phyloP scores from a whole-genome alignment of 2,888 invertebrate genomes.

The Sarcophaga caerulescens region DNA sequence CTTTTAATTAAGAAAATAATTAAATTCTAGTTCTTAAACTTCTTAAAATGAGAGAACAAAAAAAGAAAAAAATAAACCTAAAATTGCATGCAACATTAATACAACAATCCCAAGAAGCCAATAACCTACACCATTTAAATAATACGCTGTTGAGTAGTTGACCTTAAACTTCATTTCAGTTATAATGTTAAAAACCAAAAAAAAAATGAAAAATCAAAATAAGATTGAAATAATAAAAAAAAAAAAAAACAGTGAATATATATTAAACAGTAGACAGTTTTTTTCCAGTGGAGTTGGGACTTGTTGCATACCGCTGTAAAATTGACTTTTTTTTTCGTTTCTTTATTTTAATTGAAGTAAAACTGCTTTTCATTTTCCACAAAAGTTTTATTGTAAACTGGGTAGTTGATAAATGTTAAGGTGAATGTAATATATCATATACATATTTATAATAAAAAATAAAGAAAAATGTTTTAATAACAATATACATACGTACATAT shows the following conservation, averaged over 20 bases:
- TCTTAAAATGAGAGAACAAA: background rate
- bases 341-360: slow-evolving; percentile 16
- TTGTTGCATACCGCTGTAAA: slow-evolving; percentile 18
- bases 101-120: slow-evolving; percentile 59
- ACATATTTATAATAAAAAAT: too few species aligned
- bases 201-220: background rate
- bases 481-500: background rate
- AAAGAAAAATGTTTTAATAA: too few species aligned
- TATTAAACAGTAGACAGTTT: background rate
- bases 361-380: slow-evolving; percentile 51
- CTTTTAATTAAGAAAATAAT: background rate
- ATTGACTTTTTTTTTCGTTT: background rate
- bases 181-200: slow-evolving; percentile 31
- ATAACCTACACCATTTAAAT: slow-evolving; percentile 54
- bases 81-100: slow-evolving; percentile 29
- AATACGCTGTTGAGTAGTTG: slow-evolving; percentile 59
- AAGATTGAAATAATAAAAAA: slow-evolving; percentile 5
- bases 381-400: slow-evolving; percentile 24
- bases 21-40: slow-evolving; percentile 45
- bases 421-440: slow-evolving; percentile 34
- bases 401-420: slow-evolving; percentile 26
- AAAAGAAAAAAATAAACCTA: background rate
- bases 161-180: slow-evolving; percentile 68
- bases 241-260: slow-evolving; percentile 1
- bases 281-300: background rate